Evolutionary conservation across 2,888 invertebrate genomes (phyloP).

Genomic region (Cyrtodaria siliqua): DNA sequence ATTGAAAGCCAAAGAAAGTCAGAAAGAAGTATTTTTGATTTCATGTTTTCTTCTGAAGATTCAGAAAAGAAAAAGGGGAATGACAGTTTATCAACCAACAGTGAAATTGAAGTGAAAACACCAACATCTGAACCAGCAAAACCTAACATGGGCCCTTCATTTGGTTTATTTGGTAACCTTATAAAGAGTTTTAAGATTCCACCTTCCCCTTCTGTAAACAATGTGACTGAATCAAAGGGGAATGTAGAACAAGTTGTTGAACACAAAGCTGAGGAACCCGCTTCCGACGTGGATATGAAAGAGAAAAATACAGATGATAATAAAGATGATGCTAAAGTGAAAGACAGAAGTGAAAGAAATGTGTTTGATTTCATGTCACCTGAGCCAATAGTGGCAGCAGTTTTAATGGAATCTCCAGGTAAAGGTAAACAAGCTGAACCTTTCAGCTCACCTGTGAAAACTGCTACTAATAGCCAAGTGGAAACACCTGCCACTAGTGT

Average conservation of each 20-base stretch:
- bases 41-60: slow-evolving; percentile 6
- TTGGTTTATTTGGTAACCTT: slow-evolving; percentile 50
- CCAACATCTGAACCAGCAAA: no score
- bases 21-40: slow-evolving; percentile 27
- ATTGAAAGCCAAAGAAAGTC: slow-evolving; percentile 1
- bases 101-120: no score
- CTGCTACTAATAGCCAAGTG: neutral
- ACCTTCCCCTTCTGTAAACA: no score
- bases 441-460: neutral
- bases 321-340: neutral
- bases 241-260: neutral
- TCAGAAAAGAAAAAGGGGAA: neutral
- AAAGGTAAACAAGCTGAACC: neutral
- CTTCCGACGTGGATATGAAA: no score
- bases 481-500: neutral
- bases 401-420: slow-evolving; percentile 2
- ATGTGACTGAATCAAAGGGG: neutral
- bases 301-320: no score
- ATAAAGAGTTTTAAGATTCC: slow-evolving; percentile 54
- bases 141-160: neutral
- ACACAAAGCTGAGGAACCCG: neutral
- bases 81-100: slow-evolving; percentile 2
- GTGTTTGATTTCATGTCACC: slow-evolving; percentile 57
- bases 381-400: neutral
- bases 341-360: slow-evolving; percentile 51